Percentiles rank a stretch among this genome's conserved stretches.
phyloP scores from a whole-genome alignment of 2,113 vertebrate species.

The Zosterops hypoxanthus region DNA sequence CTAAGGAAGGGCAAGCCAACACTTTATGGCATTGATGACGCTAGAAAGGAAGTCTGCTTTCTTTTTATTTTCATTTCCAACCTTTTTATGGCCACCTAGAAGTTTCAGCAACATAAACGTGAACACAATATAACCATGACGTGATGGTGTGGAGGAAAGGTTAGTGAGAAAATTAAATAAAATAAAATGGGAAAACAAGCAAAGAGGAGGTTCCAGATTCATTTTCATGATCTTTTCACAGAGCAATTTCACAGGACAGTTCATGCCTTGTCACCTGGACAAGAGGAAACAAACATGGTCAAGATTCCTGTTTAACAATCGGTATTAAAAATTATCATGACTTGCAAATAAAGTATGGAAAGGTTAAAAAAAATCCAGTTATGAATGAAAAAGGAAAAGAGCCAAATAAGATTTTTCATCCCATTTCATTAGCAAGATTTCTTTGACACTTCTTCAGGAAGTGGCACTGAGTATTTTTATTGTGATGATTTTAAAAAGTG shows the following conservation, averaged over 20 bases:
- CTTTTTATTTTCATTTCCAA: not conserved
- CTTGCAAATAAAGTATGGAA: not conserved
- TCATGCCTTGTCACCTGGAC: not conserved
- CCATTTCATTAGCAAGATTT: not conserved
- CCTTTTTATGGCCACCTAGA: not conserved
- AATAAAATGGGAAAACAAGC: not conserved
- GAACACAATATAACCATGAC: not conserved
- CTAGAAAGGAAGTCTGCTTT: not conserved
- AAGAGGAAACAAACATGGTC: not conserved
- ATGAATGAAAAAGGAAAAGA: not conserved
- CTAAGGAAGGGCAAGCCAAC: not conserved
- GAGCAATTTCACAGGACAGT: not conserved
- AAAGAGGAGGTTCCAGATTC: not conserved
- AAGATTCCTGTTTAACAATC: not conserved
- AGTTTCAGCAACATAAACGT: not conserved
- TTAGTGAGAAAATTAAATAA: not conserved
- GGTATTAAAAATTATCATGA: not conserved
- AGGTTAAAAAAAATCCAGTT: not conserved
- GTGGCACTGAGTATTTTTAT: not conserved
- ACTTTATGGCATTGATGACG: rapidly evolving
- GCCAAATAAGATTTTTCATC: not conserved
- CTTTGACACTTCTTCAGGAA: not conserved
- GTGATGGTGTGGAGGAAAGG: not conserved
- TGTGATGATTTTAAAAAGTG: rapidly evolving
- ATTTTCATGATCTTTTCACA: not conserved